Base-by-base conservation (phyloP, 2,888 invertebrate species). In the Hydrotaea cyrtoneurina region DNA sequence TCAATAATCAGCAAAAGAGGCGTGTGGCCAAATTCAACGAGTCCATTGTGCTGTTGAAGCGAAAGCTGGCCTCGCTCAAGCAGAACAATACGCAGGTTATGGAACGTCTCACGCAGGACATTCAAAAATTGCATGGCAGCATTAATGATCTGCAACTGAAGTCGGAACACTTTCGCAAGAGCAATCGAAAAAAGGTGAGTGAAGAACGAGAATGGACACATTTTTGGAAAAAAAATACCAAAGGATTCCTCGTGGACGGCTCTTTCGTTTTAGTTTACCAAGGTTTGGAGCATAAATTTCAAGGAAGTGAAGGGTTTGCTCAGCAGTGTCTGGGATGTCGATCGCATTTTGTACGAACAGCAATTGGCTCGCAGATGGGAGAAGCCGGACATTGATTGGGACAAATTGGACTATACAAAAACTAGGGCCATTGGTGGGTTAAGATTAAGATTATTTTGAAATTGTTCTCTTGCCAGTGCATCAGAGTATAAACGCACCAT, bases 1-100 rank as follows among this genome's bases (percentile, higher is more conserved):
- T 97, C 7, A 94, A 95, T 89, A 96, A 95, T 71, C 95, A 96
- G 87, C 97, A 97, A 88, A 96, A 96, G 88, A 93, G 96, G 10
- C 94, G 95, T 86, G 93, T 97, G 5, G 96, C 96, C 87, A 96
- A 96, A 92, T 93, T 97, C 88, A 95, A 96, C 71, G 97, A 97
- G 89, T 91, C 94, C 0, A 94, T 96, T 0, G 95, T 95, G 79
- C 92, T 92, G 2, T 92, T 97, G 19, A 94, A 95, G 75, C 93
- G 94, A 19, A 95, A 95, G 90, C 95, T 96, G 77, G 93, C 93
- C 0, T 95, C 95, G 46, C 94, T 96, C 15, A 94, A 95, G 64
- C 94, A 94, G 81, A 94, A 94, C 31, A 95, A 95, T 0, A 93
- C 94, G 13, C 92, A 93, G 23, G 95, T 96, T 88, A 95, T 96